Evolutionary conservation across 2,888 invertebrate genomes (phyloP).

Genomic region (Himalopsyche japonica): DNA sequence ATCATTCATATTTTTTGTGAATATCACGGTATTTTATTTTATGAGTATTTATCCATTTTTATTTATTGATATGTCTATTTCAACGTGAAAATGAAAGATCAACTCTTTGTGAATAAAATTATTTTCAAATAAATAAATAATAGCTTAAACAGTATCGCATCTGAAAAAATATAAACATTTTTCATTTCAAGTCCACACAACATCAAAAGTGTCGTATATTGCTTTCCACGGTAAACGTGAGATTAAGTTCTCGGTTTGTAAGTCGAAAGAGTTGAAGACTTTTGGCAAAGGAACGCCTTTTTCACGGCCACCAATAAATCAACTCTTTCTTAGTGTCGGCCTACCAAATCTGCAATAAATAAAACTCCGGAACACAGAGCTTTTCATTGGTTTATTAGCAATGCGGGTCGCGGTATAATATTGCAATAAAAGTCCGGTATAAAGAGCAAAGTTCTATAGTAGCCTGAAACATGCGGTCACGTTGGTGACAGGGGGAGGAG

Average conservation of each 20-base stretch:
- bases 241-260: background rate
- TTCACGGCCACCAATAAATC: background rate
- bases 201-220: background rate
- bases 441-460: conserved; percentile 21
- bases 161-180: background rate
- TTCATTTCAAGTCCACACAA: background rate
- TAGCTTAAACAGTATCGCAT: too few relatives aligned
- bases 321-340: background rate
- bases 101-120: too few relatives aligned
- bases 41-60: too few relatives aligned
- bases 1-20: too few relatives aligned
- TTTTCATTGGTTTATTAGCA: conserved; percentile 35
- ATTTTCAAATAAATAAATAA: too few relatives aligned
- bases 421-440: conserved; percentile 28
- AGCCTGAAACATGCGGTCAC: background rate
- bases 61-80: too few relatives aligned
- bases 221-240: background rate
- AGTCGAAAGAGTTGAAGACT: background rate
- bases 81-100: too few relatives aligned
- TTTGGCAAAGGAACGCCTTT: background rate
- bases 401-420: conserved; percentile 31
- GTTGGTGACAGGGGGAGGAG: background rate
- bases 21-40: too few relatives aligned
- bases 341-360: conserved; percentile 5
- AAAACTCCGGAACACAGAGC: conserved; percentile 4